Evolutionary conservation across 2,113 vertebrate species (phyloP).

Genomic region (Catharus bicknelli): DNA sequence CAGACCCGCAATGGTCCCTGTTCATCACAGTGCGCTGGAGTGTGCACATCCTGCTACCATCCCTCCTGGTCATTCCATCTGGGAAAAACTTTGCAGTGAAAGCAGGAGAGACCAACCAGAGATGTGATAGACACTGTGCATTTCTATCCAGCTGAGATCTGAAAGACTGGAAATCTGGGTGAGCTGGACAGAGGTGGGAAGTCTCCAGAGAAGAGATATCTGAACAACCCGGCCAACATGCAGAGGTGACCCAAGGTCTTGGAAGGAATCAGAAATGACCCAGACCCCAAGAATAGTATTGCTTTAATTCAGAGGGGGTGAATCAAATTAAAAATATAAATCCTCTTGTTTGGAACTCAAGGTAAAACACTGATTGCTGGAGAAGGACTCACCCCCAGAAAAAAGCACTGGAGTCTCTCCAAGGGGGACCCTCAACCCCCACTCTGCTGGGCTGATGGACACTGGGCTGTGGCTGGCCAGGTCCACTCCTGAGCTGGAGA

Average conservation of each 20-base stretch:
- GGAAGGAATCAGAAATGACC: neutral
- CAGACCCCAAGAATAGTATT: neutral
- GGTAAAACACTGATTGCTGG: neutral
- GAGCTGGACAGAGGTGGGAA: neutral
- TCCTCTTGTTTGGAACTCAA: neutral
- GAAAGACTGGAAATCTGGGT: neutral
- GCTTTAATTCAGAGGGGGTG: neutral
- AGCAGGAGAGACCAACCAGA: neutral
- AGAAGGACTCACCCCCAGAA: neutral
- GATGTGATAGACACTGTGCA: rapidly evolving
- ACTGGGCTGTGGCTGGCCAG: neutral
- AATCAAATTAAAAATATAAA: constrained; percentile 29
- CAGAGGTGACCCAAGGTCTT: neutral
- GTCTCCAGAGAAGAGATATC: neutral
- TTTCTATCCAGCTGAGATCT: neutral
- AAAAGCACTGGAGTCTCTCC: neutral
- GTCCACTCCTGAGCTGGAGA: neutral
- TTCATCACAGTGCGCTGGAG: neutral
- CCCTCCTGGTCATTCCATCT: neutral
- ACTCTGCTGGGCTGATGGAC: neutral
- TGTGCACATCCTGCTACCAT: rapidly evolving
- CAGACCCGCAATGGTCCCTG: rapidly evolving
- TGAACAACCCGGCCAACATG: neutral
- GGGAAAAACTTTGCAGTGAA: neutral
- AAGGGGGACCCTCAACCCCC: rapidly evolving